A percentile compares a stretch with the other conserved stretches of the same genome.
phyloP scores from a whole-genome alignment of 2,113 vertebrate species.

The Semicossyphus pulcher region DNA sequence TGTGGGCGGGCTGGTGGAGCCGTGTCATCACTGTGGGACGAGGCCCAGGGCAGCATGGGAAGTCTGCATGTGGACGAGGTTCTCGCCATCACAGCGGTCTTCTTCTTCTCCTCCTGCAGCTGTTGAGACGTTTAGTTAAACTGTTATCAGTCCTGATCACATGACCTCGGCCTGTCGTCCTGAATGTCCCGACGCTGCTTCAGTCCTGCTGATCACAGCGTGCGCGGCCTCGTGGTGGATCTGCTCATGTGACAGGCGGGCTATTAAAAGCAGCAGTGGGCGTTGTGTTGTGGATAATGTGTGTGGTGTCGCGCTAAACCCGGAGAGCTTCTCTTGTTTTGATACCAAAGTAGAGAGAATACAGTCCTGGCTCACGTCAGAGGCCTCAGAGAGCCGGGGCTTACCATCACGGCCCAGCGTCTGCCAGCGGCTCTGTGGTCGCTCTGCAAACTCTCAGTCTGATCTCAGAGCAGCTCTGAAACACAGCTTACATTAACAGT shows the following conservation, averaged over 20 bases:
- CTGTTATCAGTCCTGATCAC: constrained; percentile 18
- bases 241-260: constrained; percentile 42
- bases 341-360: constrained; percentile 68
- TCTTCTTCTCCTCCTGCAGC: background rate
- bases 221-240: background rate
- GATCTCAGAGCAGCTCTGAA: constrained; percentile 17
- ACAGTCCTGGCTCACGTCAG: constrained; percentile 58
- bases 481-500: background rate
- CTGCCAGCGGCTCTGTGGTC: constrained; percentile 60
- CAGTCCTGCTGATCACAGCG: background rate
- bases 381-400: constrained; percentile 40
- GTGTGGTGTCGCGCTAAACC: constrained; percentile 70
- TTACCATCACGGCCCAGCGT: constrained; percentile 41
- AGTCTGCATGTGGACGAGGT: background rate
- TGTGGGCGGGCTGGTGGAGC: constrained; percentile 46
- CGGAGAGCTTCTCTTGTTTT: constrained; percentile 69
- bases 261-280: constrained; percentile 73
- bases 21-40: constrained; percentile 35
- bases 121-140: background rate
- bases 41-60: constrained; percentile 20
- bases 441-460: constrained; percentile 16
- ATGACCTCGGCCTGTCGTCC: constrained; percentile 38
- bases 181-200: constrained; percentile 42
- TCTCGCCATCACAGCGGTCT: constrained; percentile 19
- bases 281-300: constrained; percentile 69